Base-by-base conservation (phyloP, 1,140 invertebrate species). In the Caenorhabditis latens region DNA sequence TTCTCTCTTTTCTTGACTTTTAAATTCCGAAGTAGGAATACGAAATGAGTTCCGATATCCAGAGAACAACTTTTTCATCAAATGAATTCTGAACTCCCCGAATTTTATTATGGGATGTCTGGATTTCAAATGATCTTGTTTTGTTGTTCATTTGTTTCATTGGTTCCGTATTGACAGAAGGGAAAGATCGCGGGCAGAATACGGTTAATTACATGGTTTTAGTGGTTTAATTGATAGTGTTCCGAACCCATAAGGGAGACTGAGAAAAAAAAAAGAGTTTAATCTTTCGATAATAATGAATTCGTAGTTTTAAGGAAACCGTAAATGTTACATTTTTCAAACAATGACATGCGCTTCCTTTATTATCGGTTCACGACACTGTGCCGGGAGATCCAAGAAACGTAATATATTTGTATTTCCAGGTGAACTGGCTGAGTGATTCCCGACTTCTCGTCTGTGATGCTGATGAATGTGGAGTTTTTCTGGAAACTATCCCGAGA, bases 351-450 rank as follows among this genome's bases (percentile, higher is more conserved):
- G 32, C 32, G 32, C 32, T 32, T 32, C 2, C 32, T 32, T 32
- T 32, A 32, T 32, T 32, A 32, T 32, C 32, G 32, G 32, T 32
- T 32, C 32, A 32, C 32, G 32, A 32, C 32, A 32, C 32, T 32
- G 32, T 32, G 32, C 32, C 32, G 32, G 32, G 32, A 32, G 32
- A 32, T 32, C 32, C 32, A 32, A 32, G 32, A 32, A 32, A 2
- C 32, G 0, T 32, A 32, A 32, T 32, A 32, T 53, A 11, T 16
- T 16, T n/a, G n/a, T n/a, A n/a, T n/a, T 53, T 84, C 40, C 50
- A 84, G 84, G 50, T 85, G 2, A 50, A 85, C 50, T 85, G 84
- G 84, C 84, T 85, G 50, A 55, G 32, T 4, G 84, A 85, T 16
- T 32, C 46, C 9, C 43, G 67, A 2, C 67, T 85, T 40, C 84